Evolutionary conservation across 1,140 invertebrate species (phyloP).

Genomic region (Limonius californicus): DNA sequence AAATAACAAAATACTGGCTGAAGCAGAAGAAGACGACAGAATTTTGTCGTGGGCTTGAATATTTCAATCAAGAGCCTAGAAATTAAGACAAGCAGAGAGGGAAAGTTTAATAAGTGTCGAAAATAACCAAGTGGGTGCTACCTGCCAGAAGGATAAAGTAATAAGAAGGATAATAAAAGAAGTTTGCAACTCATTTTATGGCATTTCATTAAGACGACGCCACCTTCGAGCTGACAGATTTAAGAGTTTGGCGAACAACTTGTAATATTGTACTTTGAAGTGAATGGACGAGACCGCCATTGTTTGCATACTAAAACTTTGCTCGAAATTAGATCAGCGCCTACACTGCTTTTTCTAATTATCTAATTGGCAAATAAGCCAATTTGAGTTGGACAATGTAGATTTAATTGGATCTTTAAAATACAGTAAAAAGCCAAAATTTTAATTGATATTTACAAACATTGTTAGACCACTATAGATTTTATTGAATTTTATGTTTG

Average conservation of each 20-base stretch:
- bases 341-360: too few species aligned
- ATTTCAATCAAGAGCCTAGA: conserved; percentile 22
- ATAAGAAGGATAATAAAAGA: conserved; percentile 43
- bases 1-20: conserved; percentile 21
- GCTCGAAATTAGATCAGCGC: too few species aligned
- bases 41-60: neutral
- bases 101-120: conserved; percentile 38
- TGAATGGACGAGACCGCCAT: too few species aligned
- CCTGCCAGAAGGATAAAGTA: conserved; percentile 31
- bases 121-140: conserved; percentile 24
- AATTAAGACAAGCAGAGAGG: conserved; percentile 29
- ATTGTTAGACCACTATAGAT: too few species aligned
- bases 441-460: too few species aligned
- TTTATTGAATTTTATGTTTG: too few species aligned
- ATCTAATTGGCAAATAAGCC: too few species aligned
- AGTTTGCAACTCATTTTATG: conserved; percentile 42
- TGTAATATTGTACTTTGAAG: neutral
- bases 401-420: too few species aligned
- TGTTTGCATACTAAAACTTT: too few species aligned
- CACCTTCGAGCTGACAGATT: conserved; percentile 17
- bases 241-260: neutral
- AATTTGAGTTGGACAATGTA: too few species aligned
- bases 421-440: too few species aligned
- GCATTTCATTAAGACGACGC: conserved; percentile 40
- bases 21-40: too few species aligned